phyloP scores from a whole-genome alignment of 2,888 invertebrate species.

The Cenopis cana region DNA sequence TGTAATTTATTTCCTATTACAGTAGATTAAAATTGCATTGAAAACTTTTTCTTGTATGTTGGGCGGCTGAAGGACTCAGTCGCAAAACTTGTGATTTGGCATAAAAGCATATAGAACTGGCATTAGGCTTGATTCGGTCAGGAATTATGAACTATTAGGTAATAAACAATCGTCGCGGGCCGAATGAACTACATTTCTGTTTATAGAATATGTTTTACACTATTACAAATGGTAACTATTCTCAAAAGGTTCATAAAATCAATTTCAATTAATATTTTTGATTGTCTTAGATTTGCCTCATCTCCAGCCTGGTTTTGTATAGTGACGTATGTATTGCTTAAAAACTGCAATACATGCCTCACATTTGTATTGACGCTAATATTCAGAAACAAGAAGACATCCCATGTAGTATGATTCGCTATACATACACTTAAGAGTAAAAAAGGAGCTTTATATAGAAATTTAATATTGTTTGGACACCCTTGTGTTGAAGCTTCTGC shows the following conservation, averaged over 20 bases:
- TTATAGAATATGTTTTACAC: background rate
- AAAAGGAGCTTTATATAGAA: no score
- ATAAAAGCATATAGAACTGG: no score
- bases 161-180: no score
- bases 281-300: slow-evolving; percentile 57
- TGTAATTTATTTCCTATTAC: no score
- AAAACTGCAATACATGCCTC: slow-evolving; percentile 61
- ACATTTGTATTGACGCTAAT: slow-evolving; percentile 18
- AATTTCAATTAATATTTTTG: slow-evolving; percentile 21
- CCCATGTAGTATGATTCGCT: background rate
- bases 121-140: no score
- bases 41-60: no score
- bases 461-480: no score
- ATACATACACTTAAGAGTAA: background rate
- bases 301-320: slow-evolving; percentile 44
- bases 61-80: no score
- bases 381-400: slow-evolving; percentile 4
- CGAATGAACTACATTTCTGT: background rate
- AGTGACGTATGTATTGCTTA: slow-evolving; percentile 58
- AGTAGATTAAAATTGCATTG: no score
- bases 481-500: no score
- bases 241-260: slow-evolving; percentile 22
- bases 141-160: no score
- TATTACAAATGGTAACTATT: slow-evolving; percentile 1
- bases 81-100: no score